phyloP scores from a whole-genome alignment of 2,797 vertebrate species.

The Iguana delicatissima region DNA sequence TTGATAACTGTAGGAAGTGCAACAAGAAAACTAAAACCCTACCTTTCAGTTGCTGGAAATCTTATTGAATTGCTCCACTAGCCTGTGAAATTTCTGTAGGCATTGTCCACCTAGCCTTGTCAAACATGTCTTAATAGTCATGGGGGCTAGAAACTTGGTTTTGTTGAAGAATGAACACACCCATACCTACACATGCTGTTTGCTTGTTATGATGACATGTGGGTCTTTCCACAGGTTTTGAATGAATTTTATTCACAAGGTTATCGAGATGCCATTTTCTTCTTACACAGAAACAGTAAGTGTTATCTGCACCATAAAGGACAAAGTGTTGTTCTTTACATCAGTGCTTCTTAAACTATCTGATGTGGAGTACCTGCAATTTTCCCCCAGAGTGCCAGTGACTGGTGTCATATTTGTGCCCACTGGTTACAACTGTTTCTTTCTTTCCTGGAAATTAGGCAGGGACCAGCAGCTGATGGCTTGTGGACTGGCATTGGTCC shows the following conservation, averaged over 20 bases:
- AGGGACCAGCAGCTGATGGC: no score
- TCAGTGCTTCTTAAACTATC: no score
- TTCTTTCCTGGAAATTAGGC: no score
- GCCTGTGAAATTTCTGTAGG: background rate
- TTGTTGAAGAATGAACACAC: background rate
- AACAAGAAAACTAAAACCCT: background rate
- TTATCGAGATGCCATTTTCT: conserved; percentile 85
- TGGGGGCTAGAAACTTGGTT: background rate
- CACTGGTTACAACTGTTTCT: no score
- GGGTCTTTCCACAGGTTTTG: conserved; percentile 78
- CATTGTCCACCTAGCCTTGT: background rate
- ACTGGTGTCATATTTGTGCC: no score
- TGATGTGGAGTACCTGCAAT: no score
- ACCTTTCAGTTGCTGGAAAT: background rate
- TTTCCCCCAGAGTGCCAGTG: no score
- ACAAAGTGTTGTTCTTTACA: accelerated
- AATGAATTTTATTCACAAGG: conserved; percentile 87
- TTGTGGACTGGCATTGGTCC: no score
- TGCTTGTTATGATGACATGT: background rate
- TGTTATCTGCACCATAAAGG: conserved; percentile 40
- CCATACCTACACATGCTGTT: no score
- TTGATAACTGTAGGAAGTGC: background rate
- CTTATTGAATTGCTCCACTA: no score
- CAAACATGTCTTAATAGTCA: background rate
- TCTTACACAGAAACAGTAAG: conserved; percentile 85